Percentiles rank a stretch among this genome's conserved stretches.
Conservation (phyloP, 1,140 invertebrate genomes). For the Chironomus tepperi region DNA sequence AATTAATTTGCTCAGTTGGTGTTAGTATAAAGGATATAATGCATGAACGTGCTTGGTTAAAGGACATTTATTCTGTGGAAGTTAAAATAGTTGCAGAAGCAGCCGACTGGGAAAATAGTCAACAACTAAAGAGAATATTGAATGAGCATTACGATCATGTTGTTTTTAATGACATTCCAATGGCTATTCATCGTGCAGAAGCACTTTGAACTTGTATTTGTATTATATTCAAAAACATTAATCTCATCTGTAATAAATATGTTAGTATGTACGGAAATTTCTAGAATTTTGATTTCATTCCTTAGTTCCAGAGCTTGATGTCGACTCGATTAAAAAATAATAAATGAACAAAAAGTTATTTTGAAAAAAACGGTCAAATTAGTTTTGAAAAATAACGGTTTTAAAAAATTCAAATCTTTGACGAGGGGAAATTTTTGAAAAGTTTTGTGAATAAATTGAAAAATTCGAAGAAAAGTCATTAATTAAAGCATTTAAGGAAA, state of each 20-base stretch:
- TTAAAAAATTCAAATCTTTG: no score
- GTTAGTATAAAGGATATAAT: conserved; percentile 91
- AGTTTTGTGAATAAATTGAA: no score
- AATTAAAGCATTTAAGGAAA: no score
- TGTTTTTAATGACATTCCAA: conserved; percentile 35
- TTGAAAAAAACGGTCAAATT: no score
- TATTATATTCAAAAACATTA: no score
- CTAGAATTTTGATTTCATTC: neutral
- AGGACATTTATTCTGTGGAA: conserved; percentile 73
- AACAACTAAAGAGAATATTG: conserved; percentile 53
- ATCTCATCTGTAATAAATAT: neutral
- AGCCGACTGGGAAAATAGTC: conserved; percentile 64
- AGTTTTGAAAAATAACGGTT: no score
- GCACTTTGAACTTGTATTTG: conserved; percentile 25
- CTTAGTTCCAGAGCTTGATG: no score
- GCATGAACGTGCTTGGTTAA: conserved; percentile 88
- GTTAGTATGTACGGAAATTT: neutral
- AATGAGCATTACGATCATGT: conserved; percentile 50
- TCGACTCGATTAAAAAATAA: no score
- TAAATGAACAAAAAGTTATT: neutral
- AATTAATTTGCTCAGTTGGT: conserved; percentile 61
- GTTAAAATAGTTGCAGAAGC: conserved; percentile 81
- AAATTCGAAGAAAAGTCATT: no score
- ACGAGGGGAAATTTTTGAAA: no score
- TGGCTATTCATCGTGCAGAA: conserved; percentile 29